Percentiles rank a stretch among this genome's conserved stretches.
phyloP scores from a whole-genome alignment of 2,888 invertebrate genomes.

The Neoitamus cyanurus region DNA sequence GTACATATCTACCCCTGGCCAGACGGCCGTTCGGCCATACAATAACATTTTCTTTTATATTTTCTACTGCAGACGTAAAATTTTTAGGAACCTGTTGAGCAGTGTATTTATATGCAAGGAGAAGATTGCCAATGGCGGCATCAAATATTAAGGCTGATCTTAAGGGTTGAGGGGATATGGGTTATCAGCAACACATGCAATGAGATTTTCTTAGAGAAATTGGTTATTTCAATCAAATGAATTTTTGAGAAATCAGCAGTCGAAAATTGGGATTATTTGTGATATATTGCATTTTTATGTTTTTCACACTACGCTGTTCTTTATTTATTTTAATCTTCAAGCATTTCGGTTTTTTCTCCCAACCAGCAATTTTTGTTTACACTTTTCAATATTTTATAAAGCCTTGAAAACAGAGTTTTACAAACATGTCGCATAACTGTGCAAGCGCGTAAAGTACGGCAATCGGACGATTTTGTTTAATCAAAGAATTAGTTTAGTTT shows the following conservation, averaged over 20 bases:
- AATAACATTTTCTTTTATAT: slow-evolving; percentile 19
- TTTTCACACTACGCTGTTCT: no score
- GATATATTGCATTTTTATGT: no score
- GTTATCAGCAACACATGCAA: background rate
- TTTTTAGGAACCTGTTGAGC: slow-evolving; percentile 14
- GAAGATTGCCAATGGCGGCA: background rate
- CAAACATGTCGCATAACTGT: no score
- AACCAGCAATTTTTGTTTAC: no score
- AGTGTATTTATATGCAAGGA: background rate
- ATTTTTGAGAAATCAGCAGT: background rate
- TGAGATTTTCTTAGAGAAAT: background rate
- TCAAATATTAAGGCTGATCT: background rate
- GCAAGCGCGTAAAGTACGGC: no score
- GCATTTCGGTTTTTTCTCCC: no score
- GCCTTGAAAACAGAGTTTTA: no score
- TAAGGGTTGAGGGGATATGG: background rate
- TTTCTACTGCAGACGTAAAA: background rate
- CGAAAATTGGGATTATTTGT: no score
- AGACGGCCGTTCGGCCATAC: background rate
- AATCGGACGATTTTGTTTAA: no score
- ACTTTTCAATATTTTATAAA: no score
- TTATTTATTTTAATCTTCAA: no score
- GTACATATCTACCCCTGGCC: background rate
- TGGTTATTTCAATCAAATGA: background rate
- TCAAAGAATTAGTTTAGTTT: no score